Base-by-base conservation (phyloP, 2,888 invertebrate species). In the Melangyna quadrimaculata region DNA sequence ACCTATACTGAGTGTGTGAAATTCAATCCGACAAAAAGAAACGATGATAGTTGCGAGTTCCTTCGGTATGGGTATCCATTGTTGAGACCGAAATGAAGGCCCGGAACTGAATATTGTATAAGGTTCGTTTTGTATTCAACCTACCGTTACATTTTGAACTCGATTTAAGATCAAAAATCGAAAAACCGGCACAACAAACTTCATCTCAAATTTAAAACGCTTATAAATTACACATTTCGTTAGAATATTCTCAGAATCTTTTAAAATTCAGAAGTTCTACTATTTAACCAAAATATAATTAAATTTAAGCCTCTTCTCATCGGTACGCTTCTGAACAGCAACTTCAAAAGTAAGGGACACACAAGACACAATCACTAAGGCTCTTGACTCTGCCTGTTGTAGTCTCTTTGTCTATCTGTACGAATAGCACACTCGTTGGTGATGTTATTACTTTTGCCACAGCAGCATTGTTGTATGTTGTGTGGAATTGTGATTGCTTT, bases 371-470 rank as follows among this genome's bases (percentile, higher is more conserved):
- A 72, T 59, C 37, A 29, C 45, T 45, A 83, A 74, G 83, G 57
- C 83, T 78, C 65, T 83, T 78, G 78, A 82, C 73, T 73, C 29
- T 17, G 48, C n/a, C n/a, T n/a, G 40, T 77, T 71, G 24, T 7
- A 37, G 24, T 59, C 51, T 24, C 9, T 43, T 17, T 19, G 32
- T 55, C 45, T 27, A 2, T 45, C 14, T 12, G 37, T 57, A 40
- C 53, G 57, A 77, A 59, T 61, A 57, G 32, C 43, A 72, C 61
- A 69, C 37, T 48, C 63, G 40, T 48, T 67, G 65, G 71, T 71
- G 65, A 65, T 71, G 51, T 74, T 71, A 79, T 75, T 74, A 74
- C 67, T 84, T 75, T 29, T 71, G 83, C 79, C 74, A n/a, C n/a
- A 65, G 35, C 65, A 75, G 79, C 74, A 79, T 51, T 51, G 51